Evolutionary conservation across 2,888 invertebrate species (phyloP).

Genomic region (Caenorhabditis becei): DNA sequence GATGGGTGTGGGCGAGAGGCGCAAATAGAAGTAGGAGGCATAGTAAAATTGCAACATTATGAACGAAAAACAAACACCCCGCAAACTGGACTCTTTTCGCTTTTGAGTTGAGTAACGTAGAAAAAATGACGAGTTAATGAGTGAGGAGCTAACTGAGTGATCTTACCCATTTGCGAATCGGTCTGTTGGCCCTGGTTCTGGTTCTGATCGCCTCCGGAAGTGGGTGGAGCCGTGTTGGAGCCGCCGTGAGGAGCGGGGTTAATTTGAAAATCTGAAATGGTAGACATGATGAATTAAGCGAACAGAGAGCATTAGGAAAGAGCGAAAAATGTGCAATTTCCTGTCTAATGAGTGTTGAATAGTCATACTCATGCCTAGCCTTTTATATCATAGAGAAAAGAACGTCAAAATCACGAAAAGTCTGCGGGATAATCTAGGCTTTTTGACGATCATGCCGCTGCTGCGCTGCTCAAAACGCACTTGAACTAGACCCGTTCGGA

Average conservation of each 20-base stretch:
- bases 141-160: conserved; percentile 32
- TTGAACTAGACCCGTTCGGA: conserved; percentile 65
- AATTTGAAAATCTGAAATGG: conserved; percentile 62
- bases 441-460: not conserved
- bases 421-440: conserved; percentile 16
- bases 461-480: conserved; percentile 49
- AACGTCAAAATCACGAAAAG: conserved; percentile 25
- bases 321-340: conserved; percentile 3
- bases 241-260: conserved; percentile 15
- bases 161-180: conserved; percentile 32
- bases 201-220: conserved; percentile 19
- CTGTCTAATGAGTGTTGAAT: conserved; percentile 14
- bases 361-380: not conserved
- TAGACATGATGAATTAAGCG: not conserved
- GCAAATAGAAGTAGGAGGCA: conserved; percentile 24
- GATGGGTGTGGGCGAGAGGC: conserved; percentile 9
- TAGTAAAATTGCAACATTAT: conserved; percentile 57
- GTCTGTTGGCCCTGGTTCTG: conserved; percentile 15
- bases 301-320: not conserved
- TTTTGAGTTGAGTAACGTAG: conserved; percentile 7
- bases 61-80: conserved; percentile 58
- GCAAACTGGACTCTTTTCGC: not conserved
- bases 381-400: conserved; percentile 32
- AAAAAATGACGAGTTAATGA: conserved; percentile 19
- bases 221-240: conserved; percentile 16